Percentiles rank a stretch among this genome's conserved stretches.
phyloP scores from a whole-genome alignment of 2,888 invertebrate species.

The Sclerodermus sp. region DNA sequence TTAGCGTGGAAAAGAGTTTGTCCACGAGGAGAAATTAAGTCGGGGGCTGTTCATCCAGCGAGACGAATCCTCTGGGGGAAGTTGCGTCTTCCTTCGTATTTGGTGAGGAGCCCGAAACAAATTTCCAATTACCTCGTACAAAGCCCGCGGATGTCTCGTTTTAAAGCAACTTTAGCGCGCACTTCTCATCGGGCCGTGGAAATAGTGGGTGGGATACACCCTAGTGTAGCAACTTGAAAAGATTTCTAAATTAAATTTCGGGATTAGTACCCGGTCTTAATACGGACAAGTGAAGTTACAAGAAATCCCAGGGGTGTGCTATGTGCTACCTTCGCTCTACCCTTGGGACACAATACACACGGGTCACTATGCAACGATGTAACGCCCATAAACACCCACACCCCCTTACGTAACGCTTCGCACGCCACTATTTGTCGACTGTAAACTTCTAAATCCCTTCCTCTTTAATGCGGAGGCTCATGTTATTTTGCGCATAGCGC shows the following conservation, averaged over 20 bases:
- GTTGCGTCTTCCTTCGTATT: background rate
- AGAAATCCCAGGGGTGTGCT: conserved; percentile 55
- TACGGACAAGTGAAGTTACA: conserved; percentile 52
- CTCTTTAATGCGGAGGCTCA: no score
- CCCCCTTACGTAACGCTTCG: conserved; percentile 24
- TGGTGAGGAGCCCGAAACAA: conserved; percentile 32
- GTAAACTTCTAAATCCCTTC: background rate
- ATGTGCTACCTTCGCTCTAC: conserved; percentile 39
- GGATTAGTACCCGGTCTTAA: conserved; percentile 56
- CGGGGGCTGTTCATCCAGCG: no score
- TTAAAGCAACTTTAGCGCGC: conserved; percentile 43
- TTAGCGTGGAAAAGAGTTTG: no score
- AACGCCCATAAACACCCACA: conserved; percentile 23
- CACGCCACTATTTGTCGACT: background rate
- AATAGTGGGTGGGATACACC: background rate
- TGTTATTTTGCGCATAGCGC: no score
- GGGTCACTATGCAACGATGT: conserved; percentile 32
- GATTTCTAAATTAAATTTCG: conserved; percentile 58
- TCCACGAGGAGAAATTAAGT: background rate
- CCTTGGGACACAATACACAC: conserved; percentile 38
- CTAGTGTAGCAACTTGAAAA: conserved; percentile 40
- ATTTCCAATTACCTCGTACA: conserved; percentile 56
- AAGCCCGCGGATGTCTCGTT: conserved; percentile 48
- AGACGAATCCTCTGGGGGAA: no score
- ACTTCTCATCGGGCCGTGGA: conserved; percentile 4